phyloP scores from a whole-genome alignment of 2,888 invertebrate genomes.

The Apamea crenata region DNA sequence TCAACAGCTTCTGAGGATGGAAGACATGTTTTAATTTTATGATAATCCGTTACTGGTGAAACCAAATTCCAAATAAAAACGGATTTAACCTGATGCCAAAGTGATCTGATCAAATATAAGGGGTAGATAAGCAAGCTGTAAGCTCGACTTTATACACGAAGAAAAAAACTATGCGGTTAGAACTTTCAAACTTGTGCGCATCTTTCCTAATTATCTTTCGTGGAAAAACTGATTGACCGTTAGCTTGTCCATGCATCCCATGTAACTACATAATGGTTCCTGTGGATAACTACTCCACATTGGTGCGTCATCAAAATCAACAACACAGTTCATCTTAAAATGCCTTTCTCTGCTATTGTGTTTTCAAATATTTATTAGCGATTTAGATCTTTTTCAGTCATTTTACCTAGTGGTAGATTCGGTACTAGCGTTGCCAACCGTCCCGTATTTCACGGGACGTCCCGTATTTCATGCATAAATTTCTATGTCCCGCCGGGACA shows the following conservation, averaged over 20 bases:
- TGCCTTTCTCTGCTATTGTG: not conserved
- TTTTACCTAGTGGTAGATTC: not conserved
- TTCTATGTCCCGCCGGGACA: no score
- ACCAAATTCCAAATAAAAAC: not conserved
- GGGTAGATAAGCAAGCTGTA: constrained; percentile 17
- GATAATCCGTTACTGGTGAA: not conserved
- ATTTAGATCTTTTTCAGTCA: not conserved
- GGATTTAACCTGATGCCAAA: constrained; percentile 2
- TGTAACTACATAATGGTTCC: not conserved
- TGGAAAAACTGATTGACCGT: no score
- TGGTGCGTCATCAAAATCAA: not conserved
- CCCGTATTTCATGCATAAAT: no score
- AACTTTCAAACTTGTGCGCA: not conserved
- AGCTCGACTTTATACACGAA: not conserved
- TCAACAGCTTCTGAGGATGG: not conserved
- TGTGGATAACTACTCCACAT: not conserved
- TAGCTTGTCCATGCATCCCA: not conserved
- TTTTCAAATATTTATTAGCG: not conserved
- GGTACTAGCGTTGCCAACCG: no score
- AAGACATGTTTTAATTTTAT: not conserved
- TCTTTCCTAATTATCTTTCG: not conserved
- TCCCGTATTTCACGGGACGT: no score
- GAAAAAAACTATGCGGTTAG: not conserved
- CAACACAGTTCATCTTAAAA: not conserved
- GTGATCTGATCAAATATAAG: constrained; percentile 8